A percentile compares a stretch with the other conserved stretches of the same genome.
Conservation (phyloP, 2,113 vertebrate genomes). For the Crotalus tigris region DNA sequence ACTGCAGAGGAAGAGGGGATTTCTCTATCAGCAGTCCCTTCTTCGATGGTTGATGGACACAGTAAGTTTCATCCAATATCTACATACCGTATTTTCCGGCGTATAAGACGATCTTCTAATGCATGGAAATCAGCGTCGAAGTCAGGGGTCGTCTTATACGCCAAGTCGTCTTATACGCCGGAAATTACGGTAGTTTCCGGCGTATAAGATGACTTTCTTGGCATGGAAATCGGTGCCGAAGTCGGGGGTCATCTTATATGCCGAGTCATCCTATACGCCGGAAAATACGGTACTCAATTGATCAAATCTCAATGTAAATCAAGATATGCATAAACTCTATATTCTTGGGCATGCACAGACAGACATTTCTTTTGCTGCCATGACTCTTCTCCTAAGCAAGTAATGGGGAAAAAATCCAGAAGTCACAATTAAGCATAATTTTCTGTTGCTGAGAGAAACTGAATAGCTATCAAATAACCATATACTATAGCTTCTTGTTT, state of each 20-base stretch:
- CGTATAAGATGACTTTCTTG: no score
- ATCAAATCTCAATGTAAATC: neutral
- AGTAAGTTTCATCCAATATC: neutral
- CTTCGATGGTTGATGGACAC: neutral
- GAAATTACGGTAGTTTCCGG: no score
- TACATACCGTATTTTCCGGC: neutral
- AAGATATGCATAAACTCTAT: neutral
- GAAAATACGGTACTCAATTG: no score
- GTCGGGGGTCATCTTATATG: no score
- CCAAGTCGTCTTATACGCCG: no score
- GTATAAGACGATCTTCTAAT: no score
- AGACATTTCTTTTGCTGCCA: neutral
- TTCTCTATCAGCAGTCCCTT: neutral
- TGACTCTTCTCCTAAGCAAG: neutral
- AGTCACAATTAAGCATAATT: neutral
- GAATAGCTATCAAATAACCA: neutral
- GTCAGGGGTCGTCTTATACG: no score
- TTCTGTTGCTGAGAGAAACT: neutral
- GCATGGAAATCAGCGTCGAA: no score
- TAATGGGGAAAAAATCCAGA: neutral
- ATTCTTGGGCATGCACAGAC: neutral
- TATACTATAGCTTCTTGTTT: neutral
- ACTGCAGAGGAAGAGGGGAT: neutral
- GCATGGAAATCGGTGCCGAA: no score
- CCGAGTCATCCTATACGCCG: no score